phyloP scores from a whole-genome alignment of 2,888 invertebrate species.

The Reticulitermes lucifugus region DNA sequence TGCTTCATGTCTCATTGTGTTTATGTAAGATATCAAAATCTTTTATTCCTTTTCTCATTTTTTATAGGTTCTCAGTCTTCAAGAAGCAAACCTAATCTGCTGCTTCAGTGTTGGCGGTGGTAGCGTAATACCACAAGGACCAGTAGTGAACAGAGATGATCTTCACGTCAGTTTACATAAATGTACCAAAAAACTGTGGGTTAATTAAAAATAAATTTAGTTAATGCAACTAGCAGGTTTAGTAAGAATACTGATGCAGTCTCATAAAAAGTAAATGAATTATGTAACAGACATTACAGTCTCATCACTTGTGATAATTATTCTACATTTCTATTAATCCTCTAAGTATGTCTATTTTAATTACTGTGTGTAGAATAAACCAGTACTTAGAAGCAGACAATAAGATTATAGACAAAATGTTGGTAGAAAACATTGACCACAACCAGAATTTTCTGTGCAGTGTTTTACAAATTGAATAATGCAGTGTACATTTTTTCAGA shows the following conservation, averaged over 20 bases:
- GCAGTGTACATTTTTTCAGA: not conserved
- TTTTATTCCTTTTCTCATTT: not conserved
- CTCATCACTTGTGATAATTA: no score
- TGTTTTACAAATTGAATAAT: not conserved
- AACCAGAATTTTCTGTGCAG: not conserved
- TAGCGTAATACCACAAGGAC: slow-evolving; percentile 41
- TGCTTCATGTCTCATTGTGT: not conserved
- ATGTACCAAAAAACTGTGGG: not conserved
- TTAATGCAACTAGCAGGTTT: not conserved
- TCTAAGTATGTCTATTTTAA: not conserved
- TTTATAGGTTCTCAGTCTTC: not conserved
- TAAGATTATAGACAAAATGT: not conserved
- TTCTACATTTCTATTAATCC: not conserved
- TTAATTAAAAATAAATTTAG: not conserved
- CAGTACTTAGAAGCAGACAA: not conserved
- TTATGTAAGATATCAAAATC: not conserved
- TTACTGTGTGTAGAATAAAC: not conserved
- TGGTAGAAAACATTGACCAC: not conserved
- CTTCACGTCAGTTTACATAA: not conserved
- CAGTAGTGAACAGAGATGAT: not conserved
- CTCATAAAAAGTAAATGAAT: not conserved
- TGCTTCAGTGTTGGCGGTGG: slow-evolving; percentile 55
- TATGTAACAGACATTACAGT: no score
- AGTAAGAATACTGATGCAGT: not conserved
- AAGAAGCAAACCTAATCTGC: slow-evolving; percentile 51